These are phyloP conservation scores for Metellina segmentata DNA, from an alignment of 2,888 invertebrate genomes.

Conservation along the genomic window DNA sequence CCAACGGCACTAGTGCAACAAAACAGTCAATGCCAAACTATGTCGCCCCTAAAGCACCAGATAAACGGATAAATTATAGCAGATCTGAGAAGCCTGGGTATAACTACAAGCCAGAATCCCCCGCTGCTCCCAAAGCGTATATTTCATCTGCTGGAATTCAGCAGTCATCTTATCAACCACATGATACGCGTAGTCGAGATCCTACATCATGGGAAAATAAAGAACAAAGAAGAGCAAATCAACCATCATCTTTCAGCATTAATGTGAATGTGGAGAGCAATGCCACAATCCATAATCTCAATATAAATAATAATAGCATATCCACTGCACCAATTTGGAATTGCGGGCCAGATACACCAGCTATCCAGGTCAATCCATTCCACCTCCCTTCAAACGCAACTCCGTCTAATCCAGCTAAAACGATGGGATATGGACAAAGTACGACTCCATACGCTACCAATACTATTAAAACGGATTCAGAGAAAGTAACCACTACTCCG, in stretches of 20 bases:
- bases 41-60: constrained; percentile 44
- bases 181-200: constrained; percentile 48
- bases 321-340: constrained; percentile 53
- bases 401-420: constrained; percentile 50
- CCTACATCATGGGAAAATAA: constrained; percentile 25
- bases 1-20: not conserved
- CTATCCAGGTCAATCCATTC: constrained; percentile 30
- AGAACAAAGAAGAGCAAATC: constrained; percentile 19
- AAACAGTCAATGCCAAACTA: constrained; percentile 36
- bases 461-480: not conserved
- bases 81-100: constrained; percentile 13
- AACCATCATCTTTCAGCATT: constrained; percentile 12
- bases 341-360: constrained; percentile 54
- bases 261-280: constrained; percentile 21
- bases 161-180: constrained; percentile 28
- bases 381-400: constrained; percentile 41
- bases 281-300: constrained; percentile 16
- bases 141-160: constrained; percentile 22
- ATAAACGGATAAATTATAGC: constrained; percentile 52
- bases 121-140: constrained; percentile 39
- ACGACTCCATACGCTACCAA: constrained; percentile 1
- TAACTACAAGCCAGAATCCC: constrained; percentile 41
- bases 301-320: constrained; percentile 3
- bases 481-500: constrained; percentile 42
- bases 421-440: constrained; percentile 22